phyloP scores from a whole-genome alignment of 2,888 invertebrate species.

The Mycalesis mineus region DNA sequence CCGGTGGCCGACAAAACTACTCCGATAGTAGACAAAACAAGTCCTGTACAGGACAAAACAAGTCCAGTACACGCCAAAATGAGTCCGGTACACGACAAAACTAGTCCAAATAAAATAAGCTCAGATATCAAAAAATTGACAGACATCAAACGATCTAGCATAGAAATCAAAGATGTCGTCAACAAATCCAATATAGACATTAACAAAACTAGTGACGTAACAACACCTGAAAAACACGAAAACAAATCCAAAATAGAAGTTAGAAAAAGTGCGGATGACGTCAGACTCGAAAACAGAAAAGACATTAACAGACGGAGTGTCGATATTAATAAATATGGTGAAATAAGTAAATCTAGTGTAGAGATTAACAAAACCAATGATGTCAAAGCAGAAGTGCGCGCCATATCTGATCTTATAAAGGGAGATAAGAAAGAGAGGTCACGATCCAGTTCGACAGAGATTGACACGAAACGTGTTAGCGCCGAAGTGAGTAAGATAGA shows the following conservation, averaged over 20 bases:
- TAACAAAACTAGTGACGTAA: conserved; percentile 8
- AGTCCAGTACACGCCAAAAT: conserved; percentile 16
- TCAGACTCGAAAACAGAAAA: conserved; percentile 23
- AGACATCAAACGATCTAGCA: conserved; percentile 13
- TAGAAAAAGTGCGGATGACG: conserved; percentile 29
- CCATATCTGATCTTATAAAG: conserved; percentile 20
- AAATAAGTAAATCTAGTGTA: conserved; percentile 27
- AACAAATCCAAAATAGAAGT: conserved; percentile 26
- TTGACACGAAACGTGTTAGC: conserved; percentile 30
- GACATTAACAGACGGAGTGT: conserved; percentile 14
- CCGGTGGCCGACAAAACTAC: conserved; percentile 22
- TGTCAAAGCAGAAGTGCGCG: conserved; percentile 16
- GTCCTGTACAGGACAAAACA: conserved; percentile 24
- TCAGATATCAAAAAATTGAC: conserved; percentile 23
- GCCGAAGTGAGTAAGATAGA: conserved; percentile 37
- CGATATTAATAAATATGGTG: conserved; percentile 28
- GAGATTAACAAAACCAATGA: conserved; percentile 18
- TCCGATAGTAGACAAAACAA: conserved; percentile 28
- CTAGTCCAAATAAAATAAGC: conserved; percentile 25
- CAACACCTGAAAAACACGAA: conserved; percentile 10
- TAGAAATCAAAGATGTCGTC: conserved; percentile 13
- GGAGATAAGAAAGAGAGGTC: conserved; percentile 29
- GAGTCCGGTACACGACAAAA: conserved; percentile 27
- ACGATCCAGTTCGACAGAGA: conserved; percentile 26
- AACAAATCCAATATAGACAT: conserved; percentile 17